Base-by-base conservation (phyloP, 2,113 vertebrate genomes). In the Copsychus sechellarum region DNA sequence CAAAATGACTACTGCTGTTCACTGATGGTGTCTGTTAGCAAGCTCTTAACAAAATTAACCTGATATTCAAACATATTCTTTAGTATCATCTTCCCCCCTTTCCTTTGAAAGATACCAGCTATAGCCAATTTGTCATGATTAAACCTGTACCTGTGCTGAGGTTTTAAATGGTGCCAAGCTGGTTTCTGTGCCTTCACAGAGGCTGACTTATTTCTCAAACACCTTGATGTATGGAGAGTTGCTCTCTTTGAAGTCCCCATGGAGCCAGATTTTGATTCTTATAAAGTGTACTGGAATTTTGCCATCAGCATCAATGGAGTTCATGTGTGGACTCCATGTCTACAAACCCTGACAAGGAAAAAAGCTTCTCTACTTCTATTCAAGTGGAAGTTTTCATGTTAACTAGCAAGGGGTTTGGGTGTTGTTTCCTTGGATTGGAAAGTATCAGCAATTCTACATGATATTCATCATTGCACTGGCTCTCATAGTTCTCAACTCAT, bases 401-500 rank as follows among this genome's bases (percentile, higher is more conserved):
- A 83, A 80, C 33, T 77, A 60, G 33, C 4, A 1, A 71, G 38
- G 17, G 1, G 1, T 58, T 70, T 9, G 51, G 17, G 2, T 14
- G 62, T 8, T 71, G 80, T 69, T 21, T 22, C 1, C 43, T 73
- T 77, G 26, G 56, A 70, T 5, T 86, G 33, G 42, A 82, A 89
- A 80, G 58, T 29, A 34, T 83, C 67, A 77, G 54, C 82, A 51
- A 81, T 64, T 54, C 51, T 67, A 90, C 43, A 56, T 26, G 71
- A 92, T 83, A 86, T 19, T 92, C 43, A 90, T 81, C 67, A 81
- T 48, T 51, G 81, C 40, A 56, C 58, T 47, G 64, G 60, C 60
- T 92, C 71, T 54, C 67, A 36, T 64, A 40, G 86, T 94, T 94
- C 93, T 76, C 79, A 85, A 93, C 71, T 61, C 64, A 77, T 43